Evolutionary conservation across 1,140 invertebrate genomes (phyloP).

Genomic region (Eupristina koningsbergeri): DNA sequence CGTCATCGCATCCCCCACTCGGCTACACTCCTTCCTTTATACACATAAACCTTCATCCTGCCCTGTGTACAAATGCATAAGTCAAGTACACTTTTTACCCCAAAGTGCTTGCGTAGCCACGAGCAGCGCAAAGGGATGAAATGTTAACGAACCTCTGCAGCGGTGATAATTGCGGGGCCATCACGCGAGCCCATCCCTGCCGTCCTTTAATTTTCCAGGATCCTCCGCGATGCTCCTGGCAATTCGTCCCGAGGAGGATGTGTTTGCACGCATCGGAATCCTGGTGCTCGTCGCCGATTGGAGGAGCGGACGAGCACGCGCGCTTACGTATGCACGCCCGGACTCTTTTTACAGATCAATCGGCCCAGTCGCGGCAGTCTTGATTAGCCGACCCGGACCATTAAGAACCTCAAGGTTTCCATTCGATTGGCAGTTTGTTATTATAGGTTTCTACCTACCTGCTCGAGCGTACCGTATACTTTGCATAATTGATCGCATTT

Average conservation of each 20-base stretch:
- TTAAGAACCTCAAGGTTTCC: conserved; percentile 29
- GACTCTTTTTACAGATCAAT: conserved; percentile 16
- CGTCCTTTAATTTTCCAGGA: conserved; percentile 26
- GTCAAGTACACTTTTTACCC: neutral
- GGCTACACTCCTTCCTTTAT: neutral
- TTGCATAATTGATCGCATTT: conserved; percentile 52
- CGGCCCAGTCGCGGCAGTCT: conserved; percentile 29
- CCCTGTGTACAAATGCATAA: neutral
- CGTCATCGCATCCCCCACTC: conserved; percentile 38
- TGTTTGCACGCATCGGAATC: neutral
- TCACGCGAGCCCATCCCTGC: neutral
- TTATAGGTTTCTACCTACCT: conserved; percentile 25
- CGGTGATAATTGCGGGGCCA: neutral
- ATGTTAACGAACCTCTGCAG: neutral
- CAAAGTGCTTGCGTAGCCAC: no score
- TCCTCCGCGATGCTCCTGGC: neutral
- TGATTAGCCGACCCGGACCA: conserved; percentile 37
- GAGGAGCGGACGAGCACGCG: neutral
- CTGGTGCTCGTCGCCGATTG: conserved; percentile 5
- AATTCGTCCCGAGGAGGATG: neutral
- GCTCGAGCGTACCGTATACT: conserved; percentile 12
- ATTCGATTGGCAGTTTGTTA: conserved; percentile 35
- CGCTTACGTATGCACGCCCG: neutral
- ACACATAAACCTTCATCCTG: neutral
- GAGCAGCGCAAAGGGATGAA: no score